Conservation (phyloP, 2,888 invertebrate species). For the Yponomeuta sedellus region DNA sequence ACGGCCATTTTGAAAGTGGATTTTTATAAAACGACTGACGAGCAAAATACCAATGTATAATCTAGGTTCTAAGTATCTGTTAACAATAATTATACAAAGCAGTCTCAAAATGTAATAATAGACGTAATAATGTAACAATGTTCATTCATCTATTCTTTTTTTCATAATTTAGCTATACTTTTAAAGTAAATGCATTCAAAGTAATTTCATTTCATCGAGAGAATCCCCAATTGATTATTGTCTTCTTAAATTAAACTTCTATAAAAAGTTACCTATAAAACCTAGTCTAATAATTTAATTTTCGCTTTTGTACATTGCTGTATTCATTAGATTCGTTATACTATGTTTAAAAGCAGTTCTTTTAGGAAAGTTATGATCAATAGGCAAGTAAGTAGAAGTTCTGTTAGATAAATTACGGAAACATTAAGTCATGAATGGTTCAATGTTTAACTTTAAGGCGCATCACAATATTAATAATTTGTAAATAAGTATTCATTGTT, state of each 20-base stretch:
- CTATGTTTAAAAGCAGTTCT: neutral
- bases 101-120: neutral
- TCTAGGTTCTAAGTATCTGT: neutral
- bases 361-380: neutral
- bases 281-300: slow-evolving; percentile 63
- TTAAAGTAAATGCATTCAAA: too few relatives aligned
- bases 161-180: too few relatives aligned
- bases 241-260: neutral
- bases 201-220: neutral
- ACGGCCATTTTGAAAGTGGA: neutral
- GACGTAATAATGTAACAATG: neutral
- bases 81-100: neutral
- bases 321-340: neutral
- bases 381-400: neutral
- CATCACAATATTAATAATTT: slow-evolving; percentile 1
- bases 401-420: slow-evolving; percentile 6
- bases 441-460: slow-evolving; percentile 4
- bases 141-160: neutral
- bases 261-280: slow-evolving; percentile 50
- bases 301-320: slow-evolving; percentile 54
- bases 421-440: neutral
- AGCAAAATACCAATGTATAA: neutral
- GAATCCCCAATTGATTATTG: neutral
- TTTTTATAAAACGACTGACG: neutral
- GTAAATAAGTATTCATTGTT: slow-evolving; percentile 10